Conservation (phyloP, 1,140 invertebrate species). For the Colletes gigas region DNA sequence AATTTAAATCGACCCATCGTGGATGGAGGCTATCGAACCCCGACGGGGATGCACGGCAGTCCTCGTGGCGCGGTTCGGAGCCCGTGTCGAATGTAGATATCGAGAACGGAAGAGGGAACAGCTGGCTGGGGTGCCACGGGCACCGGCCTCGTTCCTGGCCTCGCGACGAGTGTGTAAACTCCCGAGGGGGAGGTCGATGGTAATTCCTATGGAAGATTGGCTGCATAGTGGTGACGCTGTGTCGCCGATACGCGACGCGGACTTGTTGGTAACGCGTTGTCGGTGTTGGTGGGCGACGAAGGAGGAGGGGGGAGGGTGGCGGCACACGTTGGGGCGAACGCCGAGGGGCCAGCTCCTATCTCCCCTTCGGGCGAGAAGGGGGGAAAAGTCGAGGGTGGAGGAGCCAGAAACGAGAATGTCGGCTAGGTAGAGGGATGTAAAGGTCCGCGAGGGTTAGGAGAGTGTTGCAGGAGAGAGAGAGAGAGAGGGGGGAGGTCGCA, state of each 20-base stretch:
- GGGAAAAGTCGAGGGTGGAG: slow-evolving; percentile 35
- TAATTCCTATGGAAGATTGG: slow-evolving; percentile 67
- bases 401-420: slow-evolving; percentile 27
- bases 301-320: background rate
- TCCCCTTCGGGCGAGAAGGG: slow-evolving; percentile 45
- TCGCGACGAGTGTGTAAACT: slow-evolving; percentile 48
- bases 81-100: slow-evolving; percentile 16
- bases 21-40: background rate
- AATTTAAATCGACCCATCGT: background rate
- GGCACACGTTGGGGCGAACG: slow-evolving; percentile 49
- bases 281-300: slow-evolving; percentile 19
- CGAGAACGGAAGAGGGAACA: slow-evolving; percentile 47
- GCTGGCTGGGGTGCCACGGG: slow-evolving; percentile 52
- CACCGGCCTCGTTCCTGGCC: slow-evolving; percentile 47
- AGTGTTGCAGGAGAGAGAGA: background rate
- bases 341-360: slow-evolving; percentile 35
- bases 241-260: slow-evolving; percentile 50
- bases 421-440: slow-evolving; percentile 11
- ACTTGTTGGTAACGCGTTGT: slow-evolving; percentile 58
- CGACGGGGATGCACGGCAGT: background rate
- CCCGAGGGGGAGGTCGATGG: slow-evolving; percentile 26
- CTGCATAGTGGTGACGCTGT: slow-evolving; percentile 58
- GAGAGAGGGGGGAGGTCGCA: slow-evolving; percentile 39
- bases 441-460: slow-evolving; percentile 8
- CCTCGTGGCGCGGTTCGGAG: background rate